Evolutionary conservation across 2,888 invertebrate species (phyloP).

Genomic region (Trissonchulus sp.): DNA sequence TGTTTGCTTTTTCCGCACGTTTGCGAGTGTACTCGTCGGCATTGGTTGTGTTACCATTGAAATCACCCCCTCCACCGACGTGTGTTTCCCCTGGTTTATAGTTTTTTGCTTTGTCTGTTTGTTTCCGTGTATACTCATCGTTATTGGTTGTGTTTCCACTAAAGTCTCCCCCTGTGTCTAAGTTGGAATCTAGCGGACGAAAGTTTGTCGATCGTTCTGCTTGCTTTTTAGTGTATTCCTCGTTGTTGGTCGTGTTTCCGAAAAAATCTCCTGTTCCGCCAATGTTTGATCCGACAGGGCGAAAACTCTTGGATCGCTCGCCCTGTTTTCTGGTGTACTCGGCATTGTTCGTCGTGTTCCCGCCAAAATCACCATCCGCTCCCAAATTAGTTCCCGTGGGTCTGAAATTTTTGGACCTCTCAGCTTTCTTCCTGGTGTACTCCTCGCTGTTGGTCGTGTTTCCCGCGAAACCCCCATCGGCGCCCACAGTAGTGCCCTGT

Average conservation of each 20-base stretch:
- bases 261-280: background rate
- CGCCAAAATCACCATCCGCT: background rate
- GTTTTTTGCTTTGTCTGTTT: background rate
- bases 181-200: background rate
- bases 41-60: background rate
- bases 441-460: conserved; percentile 6
- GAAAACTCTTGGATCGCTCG: background rate
- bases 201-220: background rate
- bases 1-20: background rate
- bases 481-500: background rate
- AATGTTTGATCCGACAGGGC: background rate
- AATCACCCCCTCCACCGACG: background rate
- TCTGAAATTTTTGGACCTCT: background rate
- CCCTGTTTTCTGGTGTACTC: conserved; percentile 6
- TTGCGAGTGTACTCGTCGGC: background rate
- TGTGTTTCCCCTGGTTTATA: background rate
- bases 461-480: background rate
- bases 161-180: background rate
- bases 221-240: background rate
- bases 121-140: background rate
- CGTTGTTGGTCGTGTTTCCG: background rate
- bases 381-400: background rate
- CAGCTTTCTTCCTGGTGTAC: background rate
- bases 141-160: background rate
- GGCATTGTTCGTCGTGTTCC: background rate